These are phyloP conservation scores for Trogon surrucura DNA, from an alignment of 2,113 vertebrate species.

Conservation along the genomic window DNA sequence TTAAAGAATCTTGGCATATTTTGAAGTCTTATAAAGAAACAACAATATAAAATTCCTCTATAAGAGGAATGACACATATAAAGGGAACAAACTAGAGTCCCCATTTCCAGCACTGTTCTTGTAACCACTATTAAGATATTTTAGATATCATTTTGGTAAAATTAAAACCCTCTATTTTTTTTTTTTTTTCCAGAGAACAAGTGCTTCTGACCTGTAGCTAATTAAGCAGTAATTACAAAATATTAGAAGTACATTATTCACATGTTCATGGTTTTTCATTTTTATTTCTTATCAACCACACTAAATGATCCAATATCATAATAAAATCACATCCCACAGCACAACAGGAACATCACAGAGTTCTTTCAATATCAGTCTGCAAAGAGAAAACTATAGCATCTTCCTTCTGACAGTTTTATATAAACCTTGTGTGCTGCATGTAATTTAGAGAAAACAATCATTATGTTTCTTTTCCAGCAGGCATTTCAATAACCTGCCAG, in stretches of 20 bases:
- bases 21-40: neutral
- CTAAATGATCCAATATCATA: neutral
- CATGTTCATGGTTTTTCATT: neutral
- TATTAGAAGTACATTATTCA: neutral
- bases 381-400: neutral
- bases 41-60: neutral
- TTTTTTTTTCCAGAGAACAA: neutral
- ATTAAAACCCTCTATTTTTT: neutral
- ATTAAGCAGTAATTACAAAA: neutral
- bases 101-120: neutral
- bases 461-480: neutral
- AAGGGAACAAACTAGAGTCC: neutral
- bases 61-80: neutral
- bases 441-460: neutral
- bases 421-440: neutral
- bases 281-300: neutral
- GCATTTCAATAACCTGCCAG: neutral
- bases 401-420: neutral
- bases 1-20: neutral
- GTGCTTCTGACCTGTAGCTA: neutral
- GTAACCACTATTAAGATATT: neutral
- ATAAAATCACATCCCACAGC: neutral
- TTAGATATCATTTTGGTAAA: neutral
- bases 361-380: neutral
- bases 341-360: neutral